Evolutionary conservation across 2,113 vertebrate genomes (phyloP), one percentile per base, ranked within the genome.

Genomic region (Brachyhypopomus occidentalis): DNA sequence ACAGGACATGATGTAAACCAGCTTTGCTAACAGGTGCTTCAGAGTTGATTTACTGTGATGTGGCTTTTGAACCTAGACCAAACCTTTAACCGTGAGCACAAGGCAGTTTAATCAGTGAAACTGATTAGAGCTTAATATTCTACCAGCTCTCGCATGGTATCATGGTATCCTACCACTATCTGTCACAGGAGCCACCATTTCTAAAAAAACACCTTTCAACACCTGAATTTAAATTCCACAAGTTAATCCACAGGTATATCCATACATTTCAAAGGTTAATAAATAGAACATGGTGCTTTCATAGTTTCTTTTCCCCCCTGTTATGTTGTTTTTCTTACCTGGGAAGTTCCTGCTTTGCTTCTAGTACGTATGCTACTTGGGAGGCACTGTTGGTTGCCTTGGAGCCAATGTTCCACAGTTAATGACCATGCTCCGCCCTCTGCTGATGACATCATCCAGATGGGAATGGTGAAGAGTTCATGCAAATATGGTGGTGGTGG

Each of bases 301-400:
- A 52, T 14, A 52, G 12, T 2, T 41, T 52, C 2, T 11, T 52
- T 52, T 52, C 45, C 12, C 45, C 2, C 45, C 11, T 52, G 45
- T 52, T 11, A 14, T 52, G 45, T 67, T 82, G 66, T 67, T 79
- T 84, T 62, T 83, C 92, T 88, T 92, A 93, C 93, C 93, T 91
- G 90, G 70, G 25, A 79, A 85, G 89, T 93, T 92, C 90, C 90
- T 91, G 91, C 88, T 91, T 88, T 80, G 84, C 80, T 81, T 79
- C 80, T 56, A 81, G 58, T 77, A 34, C 71, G 69, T 82, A 60
- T 72, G 30, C 83, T 83, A 66, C 82, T 88, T 83, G 84, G 87
- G 89, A 90, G 85, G 85, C 83, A 88, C 45, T 86, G 87, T 85
- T 87, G 81, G 91, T 91, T 91, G 88, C 91, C 90, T 88, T 88